These are phyloP conservation scores for Acrobasis suavella DNA, from an alignment of 2,888 invertebrate genomes.

Conservation along the genomic window DNA sequence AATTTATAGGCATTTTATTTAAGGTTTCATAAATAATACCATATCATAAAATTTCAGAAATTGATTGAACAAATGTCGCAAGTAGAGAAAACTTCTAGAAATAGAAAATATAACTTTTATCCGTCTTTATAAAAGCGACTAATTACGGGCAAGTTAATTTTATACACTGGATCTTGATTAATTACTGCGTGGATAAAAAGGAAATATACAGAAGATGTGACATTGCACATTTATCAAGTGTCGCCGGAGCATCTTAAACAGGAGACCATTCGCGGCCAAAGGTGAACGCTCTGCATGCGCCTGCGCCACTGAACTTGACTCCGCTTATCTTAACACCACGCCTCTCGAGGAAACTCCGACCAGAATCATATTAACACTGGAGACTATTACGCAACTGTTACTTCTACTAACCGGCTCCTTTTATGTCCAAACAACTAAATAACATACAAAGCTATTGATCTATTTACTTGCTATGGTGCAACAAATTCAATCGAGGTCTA, in stretches of 20 bases:
- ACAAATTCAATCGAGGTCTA: slow-evolving; percentile 22
- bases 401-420: slow-evolving; percentile 4
- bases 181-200: neutral
- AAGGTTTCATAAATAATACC: no score
- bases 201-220: slow-evolving; percentile 4
- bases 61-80: no score
- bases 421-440: neutral
- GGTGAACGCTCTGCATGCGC: slow-evolving; percentile 59
- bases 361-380: neutral
- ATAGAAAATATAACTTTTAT: no score
- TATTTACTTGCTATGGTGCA: slow-evolving; percentile 38
- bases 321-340: slow-evolving; percentile 50
- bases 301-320: slow-evolving; percentile 65
- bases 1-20: no score
- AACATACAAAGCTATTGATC: neutral
- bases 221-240: slow-evolving; percentile 4
- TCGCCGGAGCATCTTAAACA: slow-evolving; percentile 28
- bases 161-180: neutral
- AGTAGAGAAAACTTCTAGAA: no score
- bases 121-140: no score
- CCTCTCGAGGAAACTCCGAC: slow-evolving; percentile 25
- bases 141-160: neutral
- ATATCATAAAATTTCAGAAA: no score
- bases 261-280: slow-evolving; percentile 54
- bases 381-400: slow-evolving; percentile 1